Percentiles rank a stretch among this genome's conserved stretches.
Evolutionary conservation across 2,888 invertebrate genomes (phyloP).

Genomic region (Drosophila austrosaltans): DNA sequence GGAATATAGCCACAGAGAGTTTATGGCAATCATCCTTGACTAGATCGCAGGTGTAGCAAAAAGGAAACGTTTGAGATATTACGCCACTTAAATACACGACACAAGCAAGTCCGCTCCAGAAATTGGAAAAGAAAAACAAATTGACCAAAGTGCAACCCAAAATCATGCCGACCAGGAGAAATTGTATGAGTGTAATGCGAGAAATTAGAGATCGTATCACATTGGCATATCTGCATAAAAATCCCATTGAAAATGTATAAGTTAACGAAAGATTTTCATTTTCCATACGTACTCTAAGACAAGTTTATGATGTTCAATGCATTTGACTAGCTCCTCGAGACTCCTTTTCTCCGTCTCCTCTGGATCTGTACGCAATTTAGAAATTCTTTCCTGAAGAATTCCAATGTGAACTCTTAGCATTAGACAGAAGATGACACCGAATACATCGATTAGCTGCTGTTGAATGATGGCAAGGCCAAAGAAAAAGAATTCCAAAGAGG

Average conservation of each 20-base stretch:
- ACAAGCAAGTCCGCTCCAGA: slow-evolving; percentile 37
- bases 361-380: not conserved
- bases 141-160: slow-evolving; percentile 50
- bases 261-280: too few relatives aligned
- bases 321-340: slow-evolving; percentile 18
- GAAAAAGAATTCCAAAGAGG: slow-evolving; percentile 27
- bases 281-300: slow-evolving; percentile 22
- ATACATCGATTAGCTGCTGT: slow-evolving; percentile 39
- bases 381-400: not conserved
- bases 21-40: slow-evolving; percentile 37
- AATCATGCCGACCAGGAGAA: slow-evolving; percentile 47
- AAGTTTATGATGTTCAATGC: slow-evolving; percentile 35
- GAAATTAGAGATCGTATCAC: slow-evolving; percentile 42
- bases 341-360: slow-evolving; percentile 2
- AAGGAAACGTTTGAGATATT: slow-evolving; percentile 52
- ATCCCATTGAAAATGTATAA: too few relatives aligned
- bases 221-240: slow-evolving; percentile 36
- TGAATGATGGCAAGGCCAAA: slow-evolving; percentile 18
- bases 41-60: slow-evolving; percentile 51
- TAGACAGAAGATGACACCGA: slow-evolving; percentile 25
- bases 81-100: slow-evolving; percentile 29
- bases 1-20: slow-evolving; percentile 40
- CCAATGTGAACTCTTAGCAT: slow-evolving; percentile 6
- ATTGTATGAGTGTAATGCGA: slow-evolving; percentile 50
- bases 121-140: slow-evolving; percentile 48